phyloP scores from a whole-genome alignment of 2,888 invertebrate species.

The Acronicta aceris region DNA sequence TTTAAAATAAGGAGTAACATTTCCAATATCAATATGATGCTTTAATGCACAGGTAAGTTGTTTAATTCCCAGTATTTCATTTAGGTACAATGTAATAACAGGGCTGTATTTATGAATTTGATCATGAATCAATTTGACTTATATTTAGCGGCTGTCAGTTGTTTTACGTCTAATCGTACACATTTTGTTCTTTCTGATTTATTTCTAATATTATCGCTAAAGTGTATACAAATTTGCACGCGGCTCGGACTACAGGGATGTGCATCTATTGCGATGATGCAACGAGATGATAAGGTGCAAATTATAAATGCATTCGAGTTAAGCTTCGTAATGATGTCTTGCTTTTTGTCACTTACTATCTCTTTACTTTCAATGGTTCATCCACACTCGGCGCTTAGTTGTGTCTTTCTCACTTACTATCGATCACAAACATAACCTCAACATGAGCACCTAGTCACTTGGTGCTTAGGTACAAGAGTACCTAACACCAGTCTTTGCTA shows the following conservation, averaged over 20 bases:
- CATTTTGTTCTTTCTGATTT: slow-evolving; percentile 62
- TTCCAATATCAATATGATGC: slow-evolving; percentile 73
- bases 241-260: slow-evolving; percentile 80
- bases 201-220: slow-evolving; percentile 58
- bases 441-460: slow-evolving; percentile 18
- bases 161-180: slow-evolving; percentile 82
- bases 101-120: slow-evolving; percentile 53
- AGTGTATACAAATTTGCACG: slow-evolving; percentile 74
- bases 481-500: slow-evolving; percentile 8
- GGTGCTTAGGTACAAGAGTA: slow-evolving; percentile 1
- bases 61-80: slow-evolving; percentile 17
- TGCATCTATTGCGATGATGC: slow-evolving; percentile 82
- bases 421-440: slow-evolving; percentile 69
- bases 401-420: slow-evolving; percentile 42
- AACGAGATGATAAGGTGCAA: slow-evolving; percentile 88
- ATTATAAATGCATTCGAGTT: slow-evolving; percentile 57
- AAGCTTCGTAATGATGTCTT: slow-evolving; percentile 59
- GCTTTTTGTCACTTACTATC: slow-evolving; percentile 64
- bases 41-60: slow-evolving; percentile 76
- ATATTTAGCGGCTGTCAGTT: slow-evolving; percentile 87
- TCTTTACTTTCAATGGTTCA: slow-evolving; percentile 31
- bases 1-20: slow-evolving; percentile 65
- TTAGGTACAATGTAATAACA: slow-evolving; percentile 8
- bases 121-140: slow-evolving; percentile 70
- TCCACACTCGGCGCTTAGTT: slow-evolving; percentile 19